Conservation (phyloP, 1,140 invertebrate species). For the Pararge aegeria region DNA sequence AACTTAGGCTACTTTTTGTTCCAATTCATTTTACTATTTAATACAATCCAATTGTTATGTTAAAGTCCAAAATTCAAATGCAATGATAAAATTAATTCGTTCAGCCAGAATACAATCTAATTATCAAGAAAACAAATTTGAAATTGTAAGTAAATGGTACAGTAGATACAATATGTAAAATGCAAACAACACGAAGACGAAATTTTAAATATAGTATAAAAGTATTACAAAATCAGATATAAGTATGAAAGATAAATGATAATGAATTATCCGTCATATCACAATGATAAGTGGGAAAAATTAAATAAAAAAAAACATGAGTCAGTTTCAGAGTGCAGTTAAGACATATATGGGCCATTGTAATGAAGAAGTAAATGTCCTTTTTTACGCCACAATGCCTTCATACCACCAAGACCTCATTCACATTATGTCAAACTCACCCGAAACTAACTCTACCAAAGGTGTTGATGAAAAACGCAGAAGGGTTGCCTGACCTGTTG, state of each 20-base stretch:
- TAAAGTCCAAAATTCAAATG: slow-evolving; percentile 5
- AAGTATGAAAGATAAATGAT: neutral
- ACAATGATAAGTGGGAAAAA: slow-evolving; percentile 27
- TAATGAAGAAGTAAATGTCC: slow-evolving; percentile 63
- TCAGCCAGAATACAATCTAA: neutral
- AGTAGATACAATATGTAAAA: neutral
- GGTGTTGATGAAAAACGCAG: slow-evolving; percentile 86
- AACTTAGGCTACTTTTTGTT: slow-evolving; percentile 9
- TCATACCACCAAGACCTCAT: slow-evolving; percentile 74
- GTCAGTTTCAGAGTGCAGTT: slow-evolving; percentile 75
- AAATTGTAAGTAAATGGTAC: neutral
- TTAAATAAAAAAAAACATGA: slow-evolving; percentile 46
- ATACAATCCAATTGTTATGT: slow-evolving; percentile 5
- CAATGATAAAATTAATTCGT: slow-evolving; percentile 1
- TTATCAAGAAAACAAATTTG: neutral
- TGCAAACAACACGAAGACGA: slow-evolving; percentile 1
- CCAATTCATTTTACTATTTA: neutral
- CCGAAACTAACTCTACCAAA: slow-evolving; percentile 85
- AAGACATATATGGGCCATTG: slow-evolving; percentile 64
- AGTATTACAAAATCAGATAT: slow-evolving; percentile 16
- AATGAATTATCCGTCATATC: slow-evolving; percentile 13
- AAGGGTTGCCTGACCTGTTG: slow-evolving; percentile 85
- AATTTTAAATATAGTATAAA: slow-evolving; percentile 7
- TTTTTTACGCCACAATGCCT: slow-evolving; percentile 74
- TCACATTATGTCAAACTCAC: slow-evolving; percentile 83